Base-by-base conservation (phyloP, 2,113 vertebrate genomes). In the Tapirus terrestris region DNA sequence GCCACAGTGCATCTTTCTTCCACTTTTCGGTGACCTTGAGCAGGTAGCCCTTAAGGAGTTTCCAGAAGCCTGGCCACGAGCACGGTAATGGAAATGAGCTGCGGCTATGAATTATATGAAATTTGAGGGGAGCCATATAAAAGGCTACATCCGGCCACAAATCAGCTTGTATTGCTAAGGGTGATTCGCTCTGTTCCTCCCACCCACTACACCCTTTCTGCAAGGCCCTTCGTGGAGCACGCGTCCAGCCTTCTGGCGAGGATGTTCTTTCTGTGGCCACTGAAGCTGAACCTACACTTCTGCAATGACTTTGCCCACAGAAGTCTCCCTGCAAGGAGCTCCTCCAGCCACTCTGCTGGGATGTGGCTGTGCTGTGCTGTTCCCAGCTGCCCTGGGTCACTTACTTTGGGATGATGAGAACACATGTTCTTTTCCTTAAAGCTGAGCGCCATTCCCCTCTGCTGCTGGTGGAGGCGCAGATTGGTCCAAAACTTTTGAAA, bases 91-190 rank as follows among this genome's bases (percentile, higher is more conserved):
- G 89, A 98, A 95, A 95, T 91, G 96, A 98, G 98, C 51, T 80
- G 51, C 27, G 73, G 96, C 82, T 87, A 77, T 98, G 97, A 97
- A 98, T 98, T 98, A 97, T 94, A 92, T 93, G 94, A 98, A 96
- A 73, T 85, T 98, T 97, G 97, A 98, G 95, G 93, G 96, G 97
- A 98, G 96, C 58, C 96, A 63, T 95, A 98, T 93, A 98, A 98
- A 97, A 95, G 95, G 95, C 70, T 96, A 77, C 91, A 96, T 79
- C 93, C 96, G 86, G 95, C 84, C 96, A 98, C 96, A 98, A 95
- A 98, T 98, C 97, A 97, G 81, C 72, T 79, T 84, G 96, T 80
- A 87, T 45, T 68, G 65, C 13, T 76, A 86, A 91, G 58, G 91
- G 39, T 48, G 89, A 97, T 92, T 95, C 87, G 96, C 93, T 91